A percentile compares a stretch with the other conserved stretches of the same genome.
phyloP scores from a whole-genome alignment of 2,113 vertebrate genomes.

The Greenwoodochromis staneri region DNA sequence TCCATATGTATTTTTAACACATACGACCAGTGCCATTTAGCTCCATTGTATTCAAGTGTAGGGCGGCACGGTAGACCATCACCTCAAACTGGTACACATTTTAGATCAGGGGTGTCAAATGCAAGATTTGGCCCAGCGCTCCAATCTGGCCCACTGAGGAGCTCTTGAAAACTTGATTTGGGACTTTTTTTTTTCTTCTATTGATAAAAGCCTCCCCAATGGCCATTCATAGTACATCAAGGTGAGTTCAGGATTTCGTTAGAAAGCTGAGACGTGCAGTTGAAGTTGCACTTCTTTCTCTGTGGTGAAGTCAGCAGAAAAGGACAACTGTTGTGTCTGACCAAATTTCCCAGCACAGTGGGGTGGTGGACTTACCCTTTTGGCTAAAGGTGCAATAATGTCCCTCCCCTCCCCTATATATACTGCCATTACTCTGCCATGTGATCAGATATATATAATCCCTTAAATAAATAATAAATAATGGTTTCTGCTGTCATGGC shows the following conservation, averaged over 20 bases:
- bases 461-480: background rate
- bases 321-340: background rate
- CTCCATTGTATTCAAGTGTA: background rate
- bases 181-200: background rate
- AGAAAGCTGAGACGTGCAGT: background rate
- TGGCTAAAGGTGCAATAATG: background rate
- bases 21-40: background rate
- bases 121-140: background rate
- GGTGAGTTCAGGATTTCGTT: background rate
- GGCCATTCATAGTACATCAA: background rate
- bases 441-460: background rate
- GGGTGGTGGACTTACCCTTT: background rate
- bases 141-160: background rate
- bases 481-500: background rate
- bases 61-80: background rate
- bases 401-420: background rate
- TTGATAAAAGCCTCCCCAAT: fast-evolving
- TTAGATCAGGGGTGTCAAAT: background rate
- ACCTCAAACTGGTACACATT: background rate
- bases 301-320: background rate
- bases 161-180: background rate
- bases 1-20: background rate
- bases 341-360: background rate
- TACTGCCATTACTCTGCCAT: background rate
- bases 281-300: background rate